Evolutionary conservation across 2,797 vertebrate genomes (phyloP).

Genomic region (Hipposideros larvatus): DNA sequence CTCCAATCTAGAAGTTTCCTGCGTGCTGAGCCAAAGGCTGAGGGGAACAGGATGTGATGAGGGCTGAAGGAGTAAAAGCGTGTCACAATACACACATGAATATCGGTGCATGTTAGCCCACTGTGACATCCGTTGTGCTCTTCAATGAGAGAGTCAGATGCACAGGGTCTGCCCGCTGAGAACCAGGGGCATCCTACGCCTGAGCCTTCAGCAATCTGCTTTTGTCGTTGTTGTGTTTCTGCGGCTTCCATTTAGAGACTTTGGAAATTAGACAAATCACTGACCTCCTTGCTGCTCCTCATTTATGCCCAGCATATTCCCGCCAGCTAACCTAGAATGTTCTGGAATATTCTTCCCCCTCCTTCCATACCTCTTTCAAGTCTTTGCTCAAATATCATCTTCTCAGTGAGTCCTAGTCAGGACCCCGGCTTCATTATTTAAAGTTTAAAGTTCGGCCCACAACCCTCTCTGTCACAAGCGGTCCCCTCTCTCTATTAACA

Average conservation of each 20-base stretch:
- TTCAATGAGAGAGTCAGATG: background rate
- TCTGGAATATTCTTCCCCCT: background rate
- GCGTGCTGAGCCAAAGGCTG: conserved; percentile 19
- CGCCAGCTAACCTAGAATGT: background rate
- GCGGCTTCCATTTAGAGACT: background rate
- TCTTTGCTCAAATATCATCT: background rate
- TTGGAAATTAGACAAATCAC: background rate
- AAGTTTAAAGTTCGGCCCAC: background rate
- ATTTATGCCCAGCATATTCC: too few species aligned
- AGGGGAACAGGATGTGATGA: conserved; percentile 58
- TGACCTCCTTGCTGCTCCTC: background rate
- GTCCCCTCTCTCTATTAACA: background rate
- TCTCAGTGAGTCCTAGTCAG: background rate
- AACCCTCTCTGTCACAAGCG: background rate
- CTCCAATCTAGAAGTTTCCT: conserved; percentile 33
- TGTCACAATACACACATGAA: background rate
- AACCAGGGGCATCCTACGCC: too few species aligned
- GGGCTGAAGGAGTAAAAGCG: conserved; percentile 17
- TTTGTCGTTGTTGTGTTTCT: accelerated
- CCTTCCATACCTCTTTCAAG: background rate
- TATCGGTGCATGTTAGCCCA: accelerated
- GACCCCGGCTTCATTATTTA: background rate
- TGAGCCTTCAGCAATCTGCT: too few species aligned
- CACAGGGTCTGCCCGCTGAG: background rate
- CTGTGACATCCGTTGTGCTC: background rate